Conservation (phyloP, 2,113 vertebrate genomes). For the Nothocercus julius region DNA sequence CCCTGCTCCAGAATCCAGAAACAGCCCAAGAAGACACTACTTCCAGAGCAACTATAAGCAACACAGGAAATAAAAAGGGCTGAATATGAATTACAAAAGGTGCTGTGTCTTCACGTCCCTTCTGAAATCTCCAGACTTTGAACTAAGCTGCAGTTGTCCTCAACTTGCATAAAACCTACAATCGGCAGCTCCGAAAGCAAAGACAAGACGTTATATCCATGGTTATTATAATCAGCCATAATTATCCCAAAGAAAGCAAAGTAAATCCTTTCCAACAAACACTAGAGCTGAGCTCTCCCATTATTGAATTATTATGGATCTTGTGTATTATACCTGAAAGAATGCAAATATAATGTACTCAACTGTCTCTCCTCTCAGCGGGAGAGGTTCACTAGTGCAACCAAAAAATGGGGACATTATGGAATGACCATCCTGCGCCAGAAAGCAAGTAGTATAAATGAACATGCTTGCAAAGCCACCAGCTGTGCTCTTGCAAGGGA, state of each 20-base stretch:
- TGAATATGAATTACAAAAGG: neutral
- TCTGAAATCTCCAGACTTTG: neutral
- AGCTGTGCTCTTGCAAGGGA: neutral
- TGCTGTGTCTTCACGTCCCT: neutral
- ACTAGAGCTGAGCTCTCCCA: neutral
- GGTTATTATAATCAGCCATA: neutral
- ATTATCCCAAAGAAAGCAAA: constrained; percentile 6
- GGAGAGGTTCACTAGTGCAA: neutral
- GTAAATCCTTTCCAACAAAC: constrained; percentile 28
- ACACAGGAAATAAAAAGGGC: neutral
- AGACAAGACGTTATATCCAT: neutral
- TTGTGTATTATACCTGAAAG: constrained; percentile 29
- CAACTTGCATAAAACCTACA: neutral
- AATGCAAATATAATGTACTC: neutral
- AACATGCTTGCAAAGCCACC: neutral
- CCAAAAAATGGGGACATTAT: neutral
- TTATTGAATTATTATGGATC: constrained; percentile 36
- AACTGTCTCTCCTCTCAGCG: neutral
- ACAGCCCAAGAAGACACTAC: neutral
- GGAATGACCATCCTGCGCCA: neutral
- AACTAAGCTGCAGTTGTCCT: neutral
- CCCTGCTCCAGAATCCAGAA: neutral
- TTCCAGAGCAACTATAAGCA: neutral
- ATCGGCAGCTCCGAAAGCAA: neutral
- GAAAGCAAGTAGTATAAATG: constrained; percentile 13